Conservation (phyloP, 2,797 vertebrate genomes). For the Pogonophryne albipinna region DNA sequence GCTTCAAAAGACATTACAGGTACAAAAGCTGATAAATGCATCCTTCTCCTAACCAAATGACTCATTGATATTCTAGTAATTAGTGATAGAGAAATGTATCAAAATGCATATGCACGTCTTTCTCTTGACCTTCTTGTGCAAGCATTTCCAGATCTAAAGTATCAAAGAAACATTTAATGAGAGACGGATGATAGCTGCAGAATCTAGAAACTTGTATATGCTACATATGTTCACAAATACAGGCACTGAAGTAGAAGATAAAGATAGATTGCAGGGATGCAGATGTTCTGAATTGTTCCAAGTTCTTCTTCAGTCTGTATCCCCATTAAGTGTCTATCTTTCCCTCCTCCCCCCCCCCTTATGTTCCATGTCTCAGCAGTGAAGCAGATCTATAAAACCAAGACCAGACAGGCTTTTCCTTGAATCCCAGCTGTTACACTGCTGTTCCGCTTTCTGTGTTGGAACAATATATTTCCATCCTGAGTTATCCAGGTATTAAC, state of each 20-base stretch:
- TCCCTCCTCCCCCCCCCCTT: not conserved
- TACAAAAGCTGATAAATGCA: not conserved
- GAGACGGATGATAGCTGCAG: too few relatives aligned
- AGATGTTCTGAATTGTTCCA: too few relatives aligned
- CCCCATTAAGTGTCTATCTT: too few relatives aligned
- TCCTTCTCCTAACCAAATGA: not conserved
- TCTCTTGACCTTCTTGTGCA: too few relatives aligned
- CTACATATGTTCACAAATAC: too few relatives aligned
- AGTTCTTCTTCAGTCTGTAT: not conserved
- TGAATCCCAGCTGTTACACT: not conserved
- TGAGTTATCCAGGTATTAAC: too few relatives aligned
- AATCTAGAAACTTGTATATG: too few relatives aligned
- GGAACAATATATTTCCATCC: slow-evolving; percentile 11
- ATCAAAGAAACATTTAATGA: too few relatives aligned
- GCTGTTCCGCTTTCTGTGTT: not conserved
- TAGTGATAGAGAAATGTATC: not conserved
- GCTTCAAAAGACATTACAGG: not conserved
- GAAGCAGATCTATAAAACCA: not conserved
- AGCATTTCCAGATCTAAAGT: too few relatives aligned
- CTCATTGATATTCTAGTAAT: not conserved
- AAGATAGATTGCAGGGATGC: too few relatives aligned
- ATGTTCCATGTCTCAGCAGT: not conserved
- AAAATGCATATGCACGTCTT: too few relatives aligned
- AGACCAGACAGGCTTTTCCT: slow-evolving; percentile 16
- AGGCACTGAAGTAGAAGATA: too few relatives aligned